These are phyloP conservation scores for Rhyacichthys aspro DNA, from an alignment of 2,797 vertebrate species.

Conservation along the genomic window DNA sequence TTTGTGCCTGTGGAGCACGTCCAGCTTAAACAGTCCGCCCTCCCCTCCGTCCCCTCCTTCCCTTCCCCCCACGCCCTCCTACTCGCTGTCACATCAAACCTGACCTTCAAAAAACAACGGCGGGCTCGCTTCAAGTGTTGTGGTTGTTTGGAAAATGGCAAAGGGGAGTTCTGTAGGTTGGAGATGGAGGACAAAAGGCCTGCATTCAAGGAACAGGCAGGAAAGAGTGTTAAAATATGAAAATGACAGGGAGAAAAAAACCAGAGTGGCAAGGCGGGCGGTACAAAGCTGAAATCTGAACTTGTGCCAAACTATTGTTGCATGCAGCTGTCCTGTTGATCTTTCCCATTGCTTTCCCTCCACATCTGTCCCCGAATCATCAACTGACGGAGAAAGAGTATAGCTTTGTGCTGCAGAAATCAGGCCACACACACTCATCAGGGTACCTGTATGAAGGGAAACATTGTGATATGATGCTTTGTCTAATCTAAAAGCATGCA, in stretches of 20 bases:
- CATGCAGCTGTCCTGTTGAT: constrained; percentile 71
- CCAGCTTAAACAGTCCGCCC: constrained; percentile 49
- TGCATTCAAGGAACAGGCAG: constrained; percentile 3
- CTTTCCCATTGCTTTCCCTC: constrained; percentile 57
- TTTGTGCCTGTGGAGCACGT: constrained; percentile 42
- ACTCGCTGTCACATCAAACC: constrained; percentile 57
- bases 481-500: constrained; percentile 33
- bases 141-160: constrained; percentile 51
- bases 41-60: too few relatives aligned
- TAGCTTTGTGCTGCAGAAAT: constrained; percentile 29
- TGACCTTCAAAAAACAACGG: constrained; percentile 55
- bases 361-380: constrained; percentile 63
- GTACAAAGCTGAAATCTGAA: constrained; percentile 60
- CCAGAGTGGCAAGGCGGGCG: constrained; percentile 32
- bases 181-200: constrained; percentile 12
- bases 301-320: constrained; percentile 67
- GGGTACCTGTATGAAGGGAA: constrained; percentile 23
- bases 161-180: constrained; percentile 19
- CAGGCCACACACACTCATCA: constrained; percentile 55
- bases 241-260: constrained; percentile 26
- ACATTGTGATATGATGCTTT: constrained; percentile 21
- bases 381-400: background rate
- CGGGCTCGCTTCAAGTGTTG: constrained; percentile 47
- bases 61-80: constrained; percentile 24
- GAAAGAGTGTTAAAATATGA: constrained; percentile 19